Conservation (phyloP, 92 coral and sea anemone genomes). For the Desmophyllum pertusum region DNA sequence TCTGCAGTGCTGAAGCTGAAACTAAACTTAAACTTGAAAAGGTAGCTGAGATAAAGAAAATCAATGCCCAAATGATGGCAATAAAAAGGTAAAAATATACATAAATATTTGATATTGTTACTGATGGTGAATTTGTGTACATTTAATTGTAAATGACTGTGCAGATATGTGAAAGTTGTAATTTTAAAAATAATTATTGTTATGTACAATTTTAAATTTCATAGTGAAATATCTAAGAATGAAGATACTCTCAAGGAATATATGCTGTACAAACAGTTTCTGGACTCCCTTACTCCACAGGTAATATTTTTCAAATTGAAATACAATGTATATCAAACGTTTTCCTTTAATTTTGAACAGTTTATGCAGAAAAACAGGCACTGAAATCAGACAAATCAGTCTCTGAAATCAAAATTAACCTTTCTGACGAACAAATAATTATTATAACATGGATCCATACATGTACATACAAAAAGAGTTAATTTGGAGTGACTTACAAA, state of each 20-base stretch:
- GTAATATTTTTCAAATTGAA: constrained; percentile 27
- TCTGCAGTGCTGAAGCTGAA: constrained; percentile 95
- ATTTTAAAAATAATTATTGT: not conserved
- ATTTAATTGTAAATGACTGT: not conserved
- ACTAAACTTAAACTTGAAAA: constrained; percentile 98
- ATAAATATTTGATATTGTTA: not conserved
- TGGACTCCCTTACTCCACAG: constrained; percentile 95
- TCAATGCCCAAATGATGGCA: constrained; percentile 99
- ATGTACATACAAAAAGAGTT: too few relatives aligned
- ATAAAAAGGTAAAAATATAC: constrained; percentile 92
- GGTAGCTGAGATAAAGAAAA: constrained; percentile 97
- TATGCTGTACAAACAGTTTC: constrained; percentile 88
- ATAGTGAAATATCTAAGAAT: constrained; percentile 97
- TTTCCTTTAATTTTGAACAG: not conserved
- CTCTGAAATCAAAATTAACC: too few relatives aligned
- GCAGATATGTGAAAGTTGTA: too few relatives aligned
- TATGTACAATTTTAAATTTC: not conserved
- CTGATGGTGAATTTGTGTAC: not conserved
- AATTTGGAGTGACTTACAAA: too few relatives aligned
- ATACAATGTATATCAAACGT: not conserved
- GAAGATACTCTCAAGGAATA: constrained; percentile 96
- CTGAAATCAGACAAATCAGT: too few relatives aligned
- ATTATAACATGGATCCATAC: too few relatives aligned
- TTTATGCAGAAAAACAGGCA: too few relatives aligned
- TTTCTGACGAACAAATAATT: too few relatives aligned